Percentiles rank a stretch among this genome's conserved stretches.
These are phyloP conservation scores for Anticlea derivata DNA, from an alignment of 2,888 invertebrate genomes.

Conservation along the genomic window DNA sequence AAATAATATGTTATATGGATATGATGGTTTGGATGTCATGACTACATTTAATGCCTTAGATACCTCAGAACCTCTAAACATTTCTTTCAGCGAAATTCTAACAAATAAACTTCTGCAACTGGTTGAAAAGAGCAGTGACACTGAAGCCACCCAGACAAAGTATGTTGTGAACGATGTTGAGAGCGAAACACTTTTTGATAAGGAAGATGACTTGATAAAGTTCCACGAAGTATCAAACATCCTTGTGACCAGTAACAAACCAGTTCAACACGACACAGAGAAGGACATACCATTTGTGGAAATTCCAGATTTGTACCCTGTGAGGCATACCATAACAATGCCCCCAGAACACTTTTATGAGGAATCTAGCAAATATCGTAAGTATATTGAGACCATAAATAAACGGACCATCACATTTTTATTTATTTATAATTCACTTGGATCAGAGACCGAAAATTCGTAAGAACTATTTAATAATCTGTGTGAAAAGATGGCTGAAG, in stretches of 20 bases:
- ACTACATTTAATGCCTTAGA: no score
- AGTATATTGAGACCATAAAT: no score
- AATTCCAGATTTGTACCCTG: slow-evolving; percentile 89
- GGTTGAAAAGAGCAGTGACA: slow-evolving; percentile 86
- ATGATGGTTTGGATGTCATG: no score
- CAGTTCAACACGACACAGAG: slow-evolving; percentile 81
- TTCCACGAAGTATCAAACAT: slow-evolving; percentile 87
- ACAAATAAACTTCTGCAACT: slow-evolving; percentile 86
- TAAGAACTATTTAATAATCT: no score
- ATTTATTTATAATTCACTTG: no score
- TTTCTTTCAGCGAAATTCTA: slow-evolving; percentile 85
- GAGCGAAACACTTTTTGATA: slow-evolving; percentile 83
- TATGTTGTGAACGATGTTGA: slow-evolving; percentile 84
- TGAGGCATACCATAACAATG: slow-evolving; percentile 88
- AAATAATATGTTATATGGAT: no score
- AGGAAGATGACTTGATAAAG: slow-evolving; percentile 85
- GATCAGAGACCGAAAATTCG: no score
- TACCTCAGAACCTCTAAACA: no score
- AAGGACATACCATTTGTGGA: slow-evolving; percentile 77
- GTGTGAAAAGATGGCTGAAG: no score
- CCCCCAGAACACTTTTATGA: slow-evolving; percentile 86
- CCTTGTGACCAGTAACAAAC: slow-evolving; percentile 85
- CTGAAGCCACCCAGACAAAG: slow-evolving; percentile 79
- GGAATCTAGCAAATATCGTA: slow-evolving; percentile 87
- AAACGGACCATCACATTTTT: no score